Evolutionary conservation across 23 tunicate species (phyloP).

Genomic region (Trididemnum nubilum): DNA sequence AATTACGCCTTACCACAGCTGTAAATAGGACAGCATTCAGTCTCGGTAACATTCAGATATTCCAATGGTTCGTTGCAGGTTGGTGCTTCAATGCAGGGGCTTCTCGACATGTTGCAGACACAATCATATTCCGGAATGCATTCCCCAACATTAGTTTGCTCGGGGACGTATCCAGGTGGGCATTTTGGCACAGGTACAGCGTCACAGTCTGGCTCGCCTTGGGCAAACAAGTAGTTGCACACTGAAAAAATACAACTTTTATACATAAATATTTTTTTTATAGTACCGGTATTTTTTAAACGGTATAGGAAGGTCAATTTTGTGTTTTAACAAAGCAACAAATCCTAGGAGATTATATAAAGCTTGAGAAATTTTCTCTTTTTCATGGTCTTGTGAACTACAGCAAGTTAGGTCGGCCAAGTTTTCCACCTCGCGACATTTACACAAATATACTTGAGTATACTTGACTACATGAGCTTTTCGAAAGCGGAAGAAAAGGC

Average conservation of each 20-base stretch:
- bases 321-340: no score
- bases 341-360: no score
- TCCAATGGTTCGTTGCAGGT: constrained; percentile 42
- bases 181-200: constrained; percentile 70
- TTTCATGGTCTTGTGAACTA: no score
- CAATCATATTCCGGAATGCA: constrained; percentile 90
- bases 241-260: constrained; percentile 33
- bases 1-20: constrained; percentile 67
- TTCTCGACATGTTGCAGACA: constrained; percentile 52
- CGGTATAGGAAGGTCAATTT: no score
- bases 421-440: no score
- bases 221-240: constrained; percentile 78
- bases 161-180: constrained; percentile 55
- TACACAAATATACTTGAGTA: no score
- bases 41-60: constrained; percentile 42
- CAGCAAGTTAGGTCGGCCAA: no score
- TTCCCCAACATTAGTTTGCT: constrained; percentile 54
- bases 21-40: constrained; percentile 79
- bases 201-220: constrained; percentile 60
- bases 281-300: no score
- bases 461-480: no score
- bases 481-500: no score
- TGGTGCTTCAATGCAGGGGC: constrained; percentile 69
- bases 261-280: background rate
- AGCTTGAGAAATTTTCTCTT: no score